phyloP scores from a whole-genome alignment of 2,113 vertebrate species.

The Catagonus wagneri region DNA sequence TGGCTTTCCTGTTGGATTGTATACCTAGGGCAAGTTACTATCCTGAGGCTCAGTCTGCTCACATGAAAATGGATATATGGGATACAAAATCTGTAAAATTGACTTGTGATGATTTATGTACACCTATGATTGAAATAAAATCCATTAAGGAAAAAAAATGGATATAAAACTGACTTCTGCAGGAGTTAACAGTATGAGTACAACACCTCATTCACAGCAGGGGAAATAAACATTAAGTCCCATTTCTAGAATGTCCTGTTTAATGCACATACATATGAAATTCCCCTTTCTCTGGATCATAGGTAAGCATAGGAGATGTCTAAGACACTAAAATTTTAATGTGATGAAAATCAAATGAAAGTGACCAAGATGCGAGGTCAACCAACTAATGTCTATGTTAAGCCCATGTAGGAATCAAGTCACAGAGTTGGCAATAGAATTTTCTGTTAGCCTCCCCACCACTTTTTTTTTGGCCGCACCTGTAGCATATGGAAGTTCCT shows the following conservation, averaged over 20 bases:
- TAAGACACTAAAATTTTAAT: not conserved
- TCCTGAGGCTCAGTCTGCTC: not conserved
- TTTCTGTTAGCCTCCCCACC: not conserved
- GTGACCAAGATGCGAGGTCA: not conserved
- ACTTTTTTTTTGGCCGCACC: no score
- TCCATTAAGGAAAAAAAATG: no score
- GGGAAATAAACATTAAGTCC: not conserved
- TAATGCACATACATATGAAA: not conserved
- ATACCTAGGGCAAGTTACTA: not conserved
- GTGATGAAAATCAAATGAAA: not conserved
- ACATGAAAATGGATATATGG: not conserved
- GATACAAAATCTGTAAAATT: no score
- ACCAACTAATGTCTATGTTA: not conserved
- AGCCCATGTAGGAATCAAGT: not conserved
- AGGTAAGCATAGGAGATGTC: not conserved
- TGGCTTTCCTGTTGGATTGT: not conserved
- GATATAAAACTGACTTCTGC: not conserved
- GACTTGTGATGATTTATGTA: no score
- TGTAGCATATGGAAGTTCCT: no score
- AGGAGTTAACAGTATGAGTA: not conserved
- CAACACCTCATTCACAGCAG: not conserved
- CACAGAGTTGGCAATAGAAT: not conserved
- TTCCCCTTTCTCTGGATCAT: not conserved
- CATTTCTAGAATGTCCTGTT: not conserved
- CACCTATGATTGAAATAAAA: no score